Conservation (phyloP, 2,797 vertebrate genomes). For the Coendou prehensilis region DNA sequence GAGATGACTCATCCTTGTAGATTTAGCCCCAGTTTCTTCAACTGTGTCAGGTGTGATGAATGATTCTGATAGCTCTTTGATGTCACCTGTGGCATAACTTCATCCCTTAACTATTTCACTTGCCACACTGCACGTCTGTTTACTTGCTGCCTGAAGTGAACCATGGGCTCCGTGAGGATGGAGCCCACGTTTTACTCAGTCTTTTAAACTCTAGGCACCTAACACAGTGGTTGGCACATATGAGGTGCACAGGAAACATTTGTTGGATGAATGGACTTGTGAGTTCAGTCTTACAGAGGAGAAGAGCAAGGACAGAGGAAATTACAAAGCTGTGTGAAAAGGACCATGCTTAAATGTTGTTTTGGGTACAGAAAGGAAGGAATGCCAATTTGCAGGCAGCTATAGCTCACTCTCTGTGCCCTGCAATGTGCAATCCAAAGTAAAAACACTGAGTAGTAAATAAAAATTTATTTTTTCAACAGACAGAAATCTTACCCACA, state of each 20-base stretch:
- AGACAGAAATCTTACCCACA: slow-evolving; percentile 16
- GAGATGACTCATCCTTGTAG: background rate
- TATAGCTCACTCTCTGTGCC: background rate
- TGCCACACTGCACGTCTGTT: background rate
- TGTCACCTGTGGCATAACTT: background rate
- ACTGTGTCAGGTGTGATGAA: background rate
- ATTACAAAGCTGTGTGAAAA: slow-evolving; percentile 29
- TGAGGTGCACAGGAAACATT: background rate
- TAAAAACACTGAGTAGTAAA: slow-evolving; percentile 19
- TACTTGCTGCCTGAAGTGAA: slow-evolving; percentile 14
- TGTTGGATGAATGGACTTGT: background rate
- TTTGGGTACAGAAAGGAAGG: slow-evolving; percentile 25
- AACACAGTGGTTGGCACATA: background rate
- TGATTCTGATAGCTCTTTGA: slow-evolving; percentile 31
- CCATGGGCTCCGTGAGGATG: background rate
- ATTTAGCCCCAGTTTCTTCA: background rate
- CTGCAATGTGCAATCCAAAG: slow-evolving; percentile 24
- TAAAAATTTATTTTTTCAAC: slow-evolving; percentile 45
- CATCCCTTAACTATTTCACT: slow-evolving; percentile 10
- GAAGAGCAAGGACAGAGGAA: slow-evolving; percentile 35
- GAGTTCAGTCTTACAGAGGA: background rate
- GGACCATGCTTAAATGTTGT: background rate
- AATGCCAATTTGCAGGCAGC: slow-evolving; percentile 21
- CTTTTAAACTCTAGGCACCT: background rate
- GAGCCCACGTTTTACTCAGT: background rate